phyloP scores from a whole-genome alignment of 2,888 invertebrate species.

The Xestia c-nigrum region DNA sequence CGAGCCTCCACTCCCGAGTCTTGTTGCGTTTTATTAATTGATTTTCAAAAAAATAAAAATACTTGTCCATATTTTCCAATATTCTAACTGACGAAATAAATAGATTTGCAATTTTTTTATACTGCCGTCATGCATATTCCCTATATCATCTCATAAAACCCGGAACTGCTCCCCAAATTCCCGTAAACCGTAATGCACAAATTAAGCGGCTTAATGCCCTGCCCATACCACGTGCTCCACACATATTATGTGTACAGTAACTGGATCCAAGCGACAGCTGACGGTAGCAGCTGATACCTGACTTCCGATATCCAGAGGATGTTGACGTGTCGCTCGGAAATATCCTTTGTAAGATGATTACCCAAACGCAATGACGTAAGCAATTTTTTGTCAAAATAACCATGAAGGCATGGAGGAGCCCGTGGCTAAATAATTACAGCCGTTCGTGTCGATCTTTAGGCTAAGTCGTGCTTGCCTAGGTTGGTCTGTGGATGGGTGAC shows the following conservation, averaged over 20 bases:
- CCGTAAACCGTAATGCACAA: neutral
- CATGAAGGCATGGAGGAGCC: no score
- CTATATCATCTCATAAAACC: neutral
- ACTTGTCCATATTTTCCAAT: no score
- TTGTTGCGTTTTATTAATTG: no score
- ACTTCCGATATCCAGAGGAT: constrained; percentile 23
- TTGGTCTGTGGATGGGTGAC: no score
- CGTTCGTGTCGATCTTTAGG: no score
- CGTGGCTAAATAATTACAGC: no score
- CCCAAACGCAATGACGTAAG: neutral
- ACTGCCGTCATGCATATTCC: neutral
- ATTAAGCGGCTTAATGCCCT: neutral
- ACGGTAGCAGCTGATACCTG: constrained; percentile 31
- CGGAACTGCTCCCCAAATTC: neutral
- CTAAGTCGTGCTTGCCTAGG: no score
- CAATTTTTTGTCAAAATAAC: neutral
- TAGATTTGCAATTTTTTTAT: no score
- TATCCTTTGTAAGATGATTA: constrained; percentile 11
- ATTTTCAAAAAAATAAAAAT: no score
- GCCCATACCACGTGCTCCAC: constrained; percentile 4
- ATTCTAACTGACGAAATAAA: no score
- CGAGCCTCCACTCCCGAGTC: no score
- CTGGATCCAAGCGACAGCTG: constrained; percentile 29
- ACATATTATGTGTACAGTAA: constrained; percentile 5
- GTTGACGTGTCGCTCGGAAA: constrained; percentile 5